Base-by-base conservation (phyloP, 1,140 invertebrate genomes). In the Aporrectodea caliginosa region DNA sequence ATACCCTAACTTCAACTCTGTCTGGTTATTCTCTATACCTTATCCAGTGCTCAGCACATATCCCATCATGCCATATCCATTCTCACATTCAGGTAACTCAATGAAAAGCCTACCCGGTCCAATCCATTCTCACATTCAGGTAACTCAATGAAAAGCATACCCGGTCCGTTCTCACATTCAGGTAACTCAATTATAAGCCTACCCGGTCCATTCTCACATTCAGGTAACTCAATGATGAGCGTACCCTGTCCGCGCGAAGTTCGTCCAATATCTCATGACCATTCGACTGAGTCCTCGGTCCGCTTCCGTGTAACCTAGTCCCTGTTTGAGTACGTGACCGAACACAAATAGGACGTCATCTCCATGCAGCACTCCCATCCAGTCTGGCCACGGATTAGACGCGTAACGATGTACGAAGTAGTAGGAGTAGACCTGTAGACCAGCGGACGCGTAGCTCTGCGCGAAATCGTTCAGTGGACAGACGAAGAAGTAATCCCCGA, bases 401-500 rank as follows among this genome's bases (percentile, higher is more conserved):
- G 84, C 82, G 58, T 78, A 78, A 2, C 95, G 92, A 85, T 98
- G 95, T 80, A 93, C 94, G 87, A 94, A 98, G 85, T 95, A 95
- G 88, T 98, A 99, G 91, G 95, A 96, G 89, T 95, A 98, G 2
- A 88, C 85, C 71, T 82, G 80, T 85, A 93, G 94, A 2, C 94
- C 93, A 29, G 92, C 93, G 82, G 94, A 92, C 1, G 96, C 93
- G 85, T 98, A 97, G 30, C 92, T 90, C 83, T 93, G 91, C 0
- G 95, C 94, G 84, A 96, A 95, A 84, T 97, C 94, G 87, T 97
- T 96, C 35, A 97, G 94, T 84, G 94, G 93, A 89, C 97, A 99
- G 0, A 95, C 95, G 87, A 98, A 98, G 83, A 97, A 94, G 85
- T 94, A 96, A 88, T 99, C 97, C 1, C 96, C 96, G n/a, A 98